Base-by-base conservation (phyloP, 1,140 invertebrate genomes). In the Chelonus insularis region DNA sequence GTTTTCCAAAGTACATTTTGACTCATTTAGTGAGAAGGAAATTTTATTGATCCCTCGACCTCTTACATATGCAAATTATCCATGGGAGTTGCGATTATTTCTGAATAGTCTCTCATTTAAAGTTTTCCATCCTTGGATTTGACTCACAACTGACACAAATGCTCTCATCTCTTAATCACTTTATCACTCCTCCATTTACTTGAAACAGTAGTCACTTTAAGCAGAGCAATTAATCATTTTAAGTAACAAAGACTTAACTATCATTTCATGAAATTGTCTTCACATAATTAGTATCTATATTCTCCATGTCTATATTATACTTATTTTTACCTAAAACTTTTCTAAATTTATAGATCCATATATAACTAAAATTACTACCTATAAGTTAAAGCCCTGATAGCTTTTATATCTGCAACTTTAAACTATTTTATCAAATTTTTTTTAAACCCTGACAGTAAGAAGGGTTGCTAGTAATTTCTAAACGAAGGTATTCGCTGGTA, bases 11-110 rank as follows among this genome's bases (percentile, higher is more conserved):
- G 32, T 64, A 57, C 16, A 63, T 62, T 67, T 60, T 50, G 64
- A 62, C 59, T 60, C 56, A 63, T 67, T 65, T 58, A 51, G n/a
- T 47, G 52, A 57, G 63, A 68, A 51, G 54, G 51, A 61, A 65
- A 62, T 65, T 57, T 57, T 50, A 65, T 65, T 58, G 66, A 68
- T 63, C 60, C 60, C 32, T 41, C 47, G 60, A 58, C 57, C 60
- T 65, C 61, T 68, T 65, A 65, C 66, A 65, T 68, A 68, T 68
- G 65, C 61, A 68, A 68, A 68, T 65, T 60, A 61, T 36, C 57
- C 25, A 47, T 25, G 12, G 25, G 29, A 12, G 43, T 14, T 48
- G 11, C n/a, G 56, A 63, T 50, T 55, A 36, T 60, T 56, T 62
- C 39, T 65, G 60, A 68, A 68, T 65, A 43, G 60, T 16, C 57